phyloP scores from a whole-genome alignment of 2,888 invertebrate genomes.

The Xestoiulus laeticollis region DNA sequence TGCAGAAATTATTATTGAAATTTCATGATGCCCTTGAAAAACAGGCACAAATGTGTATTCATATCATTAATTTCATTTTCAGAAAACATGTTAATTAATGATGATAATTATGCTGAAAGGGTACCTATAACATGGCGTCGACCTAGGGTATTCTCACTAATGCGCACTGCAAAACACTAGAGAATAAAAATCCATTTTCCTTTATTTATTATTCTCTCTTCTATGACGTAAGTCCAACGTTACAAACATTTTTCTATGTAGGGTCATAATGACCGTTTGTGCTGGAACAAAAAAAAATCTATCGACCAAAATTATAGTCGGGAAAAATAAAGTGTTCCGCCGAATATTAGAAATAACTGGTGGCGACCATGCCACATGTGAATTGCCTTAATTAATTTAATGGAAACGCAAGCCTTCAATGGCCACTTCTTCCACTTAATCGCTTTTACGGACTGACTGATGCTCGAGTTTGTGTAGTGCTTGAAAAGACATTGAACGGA shows the following conservation, averaged over 20 bases:
- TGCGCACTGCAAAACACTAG: background rate
- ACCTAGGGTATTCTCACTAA: background rate
- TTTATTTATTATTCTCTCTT: background rate
- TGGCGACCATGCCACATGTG: background rate
- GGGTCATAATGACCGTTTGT: background rate
- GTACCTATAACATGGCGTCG: background rate
- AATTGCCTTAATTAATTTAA: conserved; percentile 37
- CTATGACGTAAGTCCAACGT: background rate
- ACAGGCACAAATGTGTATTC: background rate
- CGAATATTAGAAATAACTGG: conserved; percentile 29
- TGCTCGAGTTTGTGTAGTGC: background rate
- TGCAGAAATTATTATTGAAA: too few relatives aligned
- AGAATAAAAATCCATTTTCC: background rate
- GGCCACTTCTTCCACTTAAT: conserved; percentile 4
- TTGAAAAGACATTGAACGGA: background rate
- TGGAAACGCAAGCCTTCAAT: background rate
- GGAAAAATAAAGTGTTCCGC: background rate
- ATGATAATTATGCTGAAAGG: background rate
- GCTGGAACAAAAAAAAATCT: background rate
- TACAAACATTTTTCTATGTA: background rate
- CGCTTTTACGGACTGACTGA: background rate
- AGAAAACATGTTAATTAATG: background rate
- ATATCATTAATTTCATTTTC: background rate
- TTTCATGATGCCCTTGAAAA: background rate
- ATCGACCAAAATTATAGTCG: background rate